Percentiles rank a stretch among this genome's conserved stretches.
Evolutionary conservation across 92 coral and sea anemone genomes (phyloP).

Genomic region (Epizoanthus ramosus): DNA sequence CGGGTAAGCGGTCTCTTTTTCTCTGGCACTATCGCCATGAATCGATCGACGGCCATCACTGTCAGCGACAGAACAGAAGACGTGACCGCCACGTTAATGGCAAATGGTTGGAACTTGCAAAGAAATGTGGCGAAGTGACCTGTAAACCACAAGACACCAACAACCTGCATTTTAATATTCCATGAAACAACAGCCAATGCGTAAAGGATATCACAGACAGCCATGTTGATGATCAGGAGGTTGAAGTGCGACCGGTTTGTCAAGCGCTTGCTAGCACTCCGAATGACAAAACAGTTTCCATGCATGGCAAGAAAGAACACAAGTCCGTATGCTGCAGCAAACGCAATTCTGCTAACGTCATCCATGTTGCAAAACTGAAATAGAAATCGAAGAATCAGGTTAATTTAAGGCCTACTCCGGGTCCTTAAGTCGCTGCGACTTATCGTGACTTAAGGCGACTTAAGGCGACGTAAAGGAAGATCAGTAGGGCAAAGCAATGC

Average conservation of each 20-base stretch:
- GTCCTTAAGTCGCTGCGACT: no score
- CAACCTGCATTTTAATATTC: constrained; percentile 3
- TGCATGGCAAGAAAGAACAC: constrained; percentile 17
- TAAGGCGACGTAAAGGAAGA: no score
- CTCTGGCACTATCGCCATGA: constrained; percentile 32
- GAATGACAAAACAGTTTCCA: constrained; percentile 47
- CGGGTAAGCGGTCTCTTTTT: constrained; percentile 25
- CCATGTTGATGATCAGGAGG: constrained; percentile 38
- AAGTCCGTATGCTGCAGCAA: not conserved
- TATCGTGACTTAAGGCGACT: no score
- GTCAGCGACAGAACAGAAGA: constrained; percentile 40
- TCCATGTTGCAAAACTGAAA: not conserved
- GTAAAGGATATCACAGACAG: constrained; percentile 36
- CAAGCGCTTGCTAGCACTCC: constrained; percentile 15
- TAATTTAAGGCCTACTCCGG: no score
- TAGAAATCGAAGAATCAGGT: no score
- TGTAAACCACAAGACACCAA: not conserved
- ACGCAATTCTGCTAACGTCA: not conserved
- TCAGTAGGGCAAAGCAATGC: no score
- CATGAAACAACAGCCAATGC: constrained; percentile 25
- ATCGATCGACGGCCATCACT: constrained; percentile 43
- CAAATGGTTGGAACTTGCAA: constrained; percentile 27
- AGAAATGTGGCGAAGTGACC: not conserved
- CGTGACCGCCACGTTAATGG: constrained; percentile 25
- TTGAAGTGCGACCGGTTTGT: constrained; percentile 34